Base-by-base conservation (phyloP, 2,113 vertebrate species). In the Pionites leucogaster region DNA sequence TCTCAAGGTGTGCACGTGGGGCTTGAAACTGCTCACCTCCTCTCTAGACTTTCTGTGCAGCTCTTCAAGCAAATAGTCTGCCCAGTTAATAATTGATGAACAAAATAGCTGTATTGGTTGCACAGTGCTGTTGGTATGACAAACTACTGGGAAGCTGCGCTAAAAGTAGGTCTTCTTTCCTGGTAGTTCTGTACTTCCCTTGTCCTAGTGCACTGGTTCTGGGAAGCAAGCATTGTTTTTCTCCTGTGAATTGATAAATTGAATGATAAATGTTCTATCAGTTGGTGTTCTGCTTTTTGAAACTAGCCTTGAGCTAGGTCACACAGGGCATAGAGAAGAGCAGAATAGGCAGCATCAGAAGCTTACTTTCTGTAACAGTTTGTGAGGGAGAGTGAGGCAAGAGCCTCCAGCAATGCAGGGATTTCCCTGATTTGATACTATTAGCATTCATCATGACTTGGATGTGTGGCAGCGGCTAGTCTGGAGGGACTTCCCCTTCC, bases 81-180 rank as follows among this genome's bases (percentile, higher is more conserved):
- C 49, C 67, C 69, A 49, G 96, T 96, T 97, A 96, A 96, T 96
- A 88, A 95, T 72, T 96, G 72, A 92, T 88, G 69, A 91, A 90
- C 49, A 87, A 84, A 88, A 86, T 60, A 69, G 24, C 72, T 92
- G 60, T 79, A 86, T 87, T 71, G 37, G 52, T 92, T 91, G 72
- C 79, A 84, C 0, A 5, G 85, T 52, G 77, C 72, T 79, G 19
- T 81, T 53, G 33, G 72, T 64, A 60, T 64, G 82, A 52, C 69
- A 87, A 95, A 22, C 55, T 72, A 76, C n/a, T 35, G 63, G 77
- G 86, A 93, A 88, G 59, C 88, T 69, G 44, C 28, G 47, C 60
- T 93, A 42, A 64, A 93, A 90, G 82, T 39, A 92, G 88, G 23
- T 82, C 63, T 89, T 93, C 1, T 4, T 41, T 68, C 44, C 2